Percentiles rank a stretch among this genome's conserved stretches.
Conservation (phyloP, 2,113 vertebrate species). For the Siphamia tubifer region DNA sequence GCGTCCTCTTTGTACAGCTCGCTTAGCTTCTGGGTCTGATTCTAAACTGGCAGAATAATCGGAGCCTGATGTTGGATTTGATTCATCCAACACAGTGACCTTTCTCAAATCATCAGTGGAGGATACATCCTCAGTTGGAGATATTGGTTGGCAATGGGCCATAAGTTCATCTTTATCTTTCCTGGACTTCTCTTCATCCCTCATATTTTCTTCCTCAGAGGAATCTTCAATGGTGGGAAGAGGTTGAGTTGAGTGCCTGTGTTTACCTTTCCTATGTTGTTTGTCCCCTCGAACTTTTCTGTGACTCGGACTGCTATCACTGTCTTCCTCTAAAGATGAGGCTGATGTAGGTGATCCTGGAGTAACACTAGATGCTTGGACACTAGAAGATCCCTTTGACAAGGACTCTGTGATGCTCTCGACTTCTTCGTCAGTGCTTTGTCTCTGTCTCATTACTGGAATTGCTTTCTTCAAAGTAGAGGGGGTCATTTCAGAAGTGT, state of each 20-base stretch:
- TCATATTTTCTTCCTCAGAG: constrained; percentile 91
- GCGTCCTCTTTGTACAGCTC: constrained; percentile 67
- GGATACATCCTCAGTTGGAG: constrained; percentile 85
- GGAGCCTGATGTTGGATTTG: constrained; percentile 88
- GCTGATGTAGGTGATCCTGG: constrained; percentile 93
- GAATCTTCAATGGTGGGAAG: constrained; percentile 94
- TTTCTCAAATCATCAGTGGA: constrained; percentile 88
- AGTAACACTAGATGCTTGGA: constrained; percentile 93
- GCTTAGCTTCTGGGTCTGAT: constrained; percentile 81
- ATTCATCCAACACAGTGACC: constrained; percentile 84
- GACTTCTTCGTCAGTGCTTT: constrained; percentile 88
- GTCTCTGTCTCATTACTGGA: constrained; percentile 75
- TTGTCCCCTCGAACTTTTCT: constrained; percentile 88
- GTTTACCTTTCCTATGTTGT: constrained; percentile 90
- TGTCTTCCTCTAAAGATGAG: constrained; percentile 96
- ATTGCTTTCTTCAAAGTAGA: constrained; percentile 62
- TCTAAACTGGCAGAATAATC: constrained; percentile 92
- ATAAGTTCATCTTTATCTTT: constrained; percentile 87
- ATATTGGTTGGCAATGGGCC: constrained; percentile 81
- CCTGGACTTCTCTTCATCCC: constrained; percentile 86
- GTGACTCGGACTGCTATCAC: constrained; percentile 93
- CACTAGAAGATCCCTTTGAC: constrained; percentile 94
- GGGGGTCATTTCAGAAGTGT: constrained; percentile 73
- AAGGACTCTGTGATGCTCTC: constrained; percentile 94
- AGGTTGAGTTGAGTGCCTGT: constrained; percentile 86